Percentiles rank a stretch among this genome's conserved stretches.
These are phyloP conservation scores for Mya arenaria DNA, from an alignment of 1,140 invertebrate species.

Conservation along the genomic window DNA sequence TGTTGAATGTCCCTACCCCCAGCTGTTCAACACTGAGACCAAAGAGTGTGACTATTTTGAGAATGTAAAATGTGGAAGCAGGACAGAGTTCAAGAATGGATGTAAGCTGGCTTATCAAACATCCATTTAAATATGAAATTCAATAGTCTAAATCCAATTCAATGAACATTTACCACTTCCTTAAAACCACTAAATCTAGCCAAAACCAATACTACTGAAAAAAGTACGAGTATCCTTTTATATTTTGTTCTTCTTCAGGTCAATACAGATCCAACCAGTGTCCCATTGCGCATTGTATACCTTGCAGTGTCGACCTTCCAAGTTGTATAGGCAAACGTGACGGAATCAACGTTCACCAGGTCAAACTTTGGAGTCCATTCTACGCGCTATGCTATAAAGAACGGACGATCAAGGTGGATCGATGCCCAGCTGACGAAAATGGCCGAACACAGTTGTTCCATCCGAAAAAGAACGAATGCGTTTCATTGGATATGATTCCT, in stretches of 20 bases:
- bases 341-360: slow-evolving; percentile 41
- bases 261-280: slow-evolving; percentile 37
- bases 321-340: slow-evolving; percentile 54
- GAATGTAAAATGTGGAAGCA: slow-evolving; percentile 59
- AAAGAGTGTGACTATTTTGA: slow-evolving; percentile 49
- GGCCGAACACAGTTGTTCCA: slow-evolving; percentile 28
- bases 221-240: too few species aligned
- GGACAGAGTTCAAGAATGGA: slow-evolving; percentile 52
- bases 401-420: slow-evolving; percentile 38
- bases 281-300: slow-evolving; percentile 43
- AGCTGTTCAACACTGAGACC: slow-evolving; percentile 56
- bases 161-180: too few species aligned
- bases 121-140: too few species aligned
- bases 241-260: too few species aligned
- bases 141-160: too few species aligned
- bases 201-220: too few species aligned
- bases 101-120: too few species aligned
- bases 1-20: slow-evolving; percentile 63
- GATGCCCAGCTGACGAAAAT: slow-evolving; percentile 23
- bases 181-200: too few species aligned
- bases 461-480: slow-evolving; percentile 35
- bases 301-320: slow-evolving; percentile 43
- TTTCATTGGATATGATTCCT: slow-evolving; percentile 42
- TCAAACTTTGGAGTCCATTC: slow-evolving; percentile 50
- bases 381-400: slow-evolving; percentile 53